Conservation (phyloP, 2,888 invertebrate species). For the Creontiades dilutus region DNA sequence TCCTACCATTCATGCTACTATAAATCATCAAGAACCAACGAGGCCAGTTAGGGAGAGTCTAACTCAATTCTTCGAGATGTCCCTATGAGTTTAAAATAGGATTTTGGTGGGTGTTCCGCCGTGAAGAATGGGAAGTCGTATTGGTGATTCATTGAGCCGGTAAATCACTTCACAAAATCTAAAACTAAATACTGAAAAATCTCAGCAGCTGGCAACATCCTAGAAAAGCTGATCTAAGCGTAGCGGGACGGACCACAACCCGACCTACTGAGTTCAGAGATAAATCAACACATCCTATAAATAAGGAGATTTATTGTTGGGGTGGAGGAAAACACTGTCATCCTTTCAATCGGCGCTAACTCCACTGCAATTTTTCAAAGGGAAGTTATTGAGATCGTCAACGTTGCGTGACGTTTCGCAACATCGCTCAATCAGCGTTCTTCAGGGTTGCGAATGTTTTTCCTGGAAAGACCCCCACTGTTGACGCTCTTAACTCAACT, state of each 20-base stretch:
- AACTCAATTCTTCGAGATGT: conserved; percentile 38
- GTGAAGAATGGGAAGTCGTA: conserved; percentile 6
- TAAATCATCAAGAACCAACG: neutral
- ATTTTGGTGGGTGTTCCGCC: conserved; percentile 24
- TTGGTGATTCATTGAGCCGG: conserved; percentile 17
- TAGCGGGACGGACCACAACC: conserved; percentile 42
- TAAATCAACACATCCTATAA: conserved; percentile 66
- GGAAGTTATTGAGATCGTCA: conserved; percentile 34
- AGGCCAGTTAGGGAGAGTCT: neutral
- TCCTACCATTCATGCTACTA: neutral
- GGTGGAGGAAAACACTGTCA: conserved; percentile 48
- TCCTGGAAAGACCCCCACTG: too few relatives aligned
- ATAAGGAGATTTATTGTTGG: conserved; percentile 55
- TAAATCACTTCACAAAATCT: conserved; percentile 51
- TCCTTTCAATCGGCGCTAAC: conserved; percentile 25
- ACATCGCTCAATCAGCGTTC: conserved; percentile 41
- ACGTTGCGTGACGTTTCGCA: conserved; percentile 39
- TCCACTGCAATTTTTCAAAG: neutral
- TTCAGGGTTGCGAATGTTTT: conserved; percentile 6
- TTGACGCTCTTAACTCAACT: too few relatives aligned
- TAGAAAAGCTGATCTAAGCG: conserved; percentile 62
- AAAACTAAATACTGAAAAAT: conserved; percentile 61
- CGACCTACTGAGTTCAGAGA: conserved; percentile 48
- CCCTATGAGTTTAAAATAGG: conserved; percentile 6
- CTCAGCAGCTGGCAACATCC: conserved; percentile 53